Base-by-base conservation (phyloP, 2,797 vertebrate species). In the Sciaenops ocellatus region DNA sequence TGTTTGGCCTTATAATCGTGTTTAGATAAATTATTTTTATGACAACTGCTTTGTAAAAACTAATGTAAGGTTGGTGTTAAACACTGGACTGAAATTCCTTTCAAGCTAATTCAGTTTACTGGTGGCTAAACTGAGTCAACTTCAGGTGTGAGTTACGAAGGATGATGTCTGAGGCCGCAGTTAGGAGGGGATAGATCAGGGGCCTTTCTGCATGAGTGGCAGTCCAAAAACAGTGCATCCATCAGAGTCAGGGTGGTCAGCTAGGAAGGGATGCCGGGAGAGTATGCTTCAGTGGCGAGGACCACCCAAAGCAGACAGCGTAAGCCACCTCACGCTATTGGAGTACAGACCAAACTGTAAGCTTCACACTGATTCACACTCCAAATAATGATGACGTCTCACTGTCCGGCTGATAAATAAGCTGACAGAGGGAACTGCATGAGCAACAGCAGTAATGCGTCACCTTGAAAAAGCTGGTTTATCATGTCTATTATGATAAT, bases 291-390 rank as follows among this genome's bases (percentile, higher is more conserved):
- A 78, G 79, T 88, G 78, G 72, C 80, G 79, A 80, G 83, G 95
- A 96, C 95, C 95, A 96, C 95, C 95, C 95, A 95, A 93, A 75
- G 78, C 83, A 92, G 87, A 75, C 85, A 67, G 84, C 56, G 60
- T 79, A 84, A 70, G 24, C 87, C 67, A 75, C 80, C 82, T 90
- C 85, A 85, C 88, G 78, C 84, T 87, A 86, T 38, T 57, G 76
- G 80, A 86, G 72, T 68, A 68, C 73, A 90, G 83, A 94, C 90
- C 89, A 92, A 90, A 93, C 89, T 88, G 73, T 79, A 87, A 87
- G 74, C 87, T 89, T 91, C 89, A 91, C 81, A 85, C 89, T 74
- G 76, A 88, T 87, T 91, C 87, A 86, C 74, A 88, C 69, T 90
- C 76, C 72, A 92, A 94, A 93, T 92, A 93, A 88, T 73, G 83